These are phyloP conservation scores for Drosophila leontia DNA, from an alignment of 1,140 invertebrate genomes.

Conservation along the genomic window DNA sequence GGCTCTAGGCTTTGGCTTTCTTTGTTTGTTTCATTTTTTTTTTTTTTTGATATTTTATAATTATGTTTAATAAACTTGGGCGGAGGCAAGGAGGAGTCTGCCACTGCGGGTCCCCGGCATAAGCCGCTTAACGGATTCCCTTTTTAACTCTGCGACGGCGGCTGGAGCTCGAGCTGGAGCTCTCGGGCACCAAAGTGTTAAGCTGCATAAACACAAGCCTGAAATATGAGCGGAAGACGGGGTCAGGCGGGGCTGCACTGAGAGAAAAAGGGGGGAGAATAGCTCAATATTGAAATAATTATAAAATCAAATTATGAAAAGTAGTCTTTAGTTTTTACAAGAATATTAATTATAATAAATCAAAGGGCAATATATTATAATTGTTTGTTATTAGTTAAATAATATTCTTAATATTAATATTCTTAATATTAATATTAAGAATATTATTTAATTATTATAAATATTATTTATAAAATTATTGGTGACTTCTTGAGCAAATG, in stretches of 20 bases:
- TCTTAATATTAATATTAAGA: too few relatives aligned
- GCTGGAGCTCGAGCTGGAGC: too few relatives aligned
- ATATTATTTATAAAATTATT: too few relatives aligned
- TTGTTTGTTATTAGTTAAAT: too few relatives aligned
- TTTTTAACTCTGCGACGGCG: constrained; percentile 17
- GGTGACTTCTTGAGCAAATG: too few relatives aligned
- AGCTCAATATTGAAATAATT: not conserved
- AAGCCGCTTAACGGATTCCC: constrained; percentile 74
- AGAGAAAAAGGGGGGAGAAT: not conserved
- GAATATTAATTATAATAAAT: not conserved
- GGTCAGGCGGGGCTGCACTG: constrained; percentile 22
- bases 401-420: too few relatives aligned
- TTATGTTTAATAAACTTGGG: constrained; percentile 74
- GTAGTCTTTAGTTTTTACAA: not conserved
- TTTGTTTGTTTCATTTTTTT: constrained; percentile 2
- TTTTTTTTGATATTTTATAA: constrained; percentile 57
- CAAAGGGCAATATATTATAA: too few relatives aligned
- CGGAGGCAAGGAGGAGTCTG: constrained; percentile 4
- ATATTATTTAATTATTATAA: too few relatives aligned
- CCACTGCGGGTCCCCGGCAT: constrained; percentile 13
- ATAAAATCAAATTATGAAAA: not conserved
- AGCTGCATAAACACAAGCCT: constrained; percentile 76
- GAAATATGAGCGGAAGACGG: constrained; percentile 53
- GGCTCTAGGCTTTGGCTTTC: constrained; percentile 1
- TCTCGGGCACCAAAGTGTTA: constrained; percentile 58